phyloP scores from a whole-genome alignment of 2,113 vertebrate species.

The Elachura formosa region DNA sequence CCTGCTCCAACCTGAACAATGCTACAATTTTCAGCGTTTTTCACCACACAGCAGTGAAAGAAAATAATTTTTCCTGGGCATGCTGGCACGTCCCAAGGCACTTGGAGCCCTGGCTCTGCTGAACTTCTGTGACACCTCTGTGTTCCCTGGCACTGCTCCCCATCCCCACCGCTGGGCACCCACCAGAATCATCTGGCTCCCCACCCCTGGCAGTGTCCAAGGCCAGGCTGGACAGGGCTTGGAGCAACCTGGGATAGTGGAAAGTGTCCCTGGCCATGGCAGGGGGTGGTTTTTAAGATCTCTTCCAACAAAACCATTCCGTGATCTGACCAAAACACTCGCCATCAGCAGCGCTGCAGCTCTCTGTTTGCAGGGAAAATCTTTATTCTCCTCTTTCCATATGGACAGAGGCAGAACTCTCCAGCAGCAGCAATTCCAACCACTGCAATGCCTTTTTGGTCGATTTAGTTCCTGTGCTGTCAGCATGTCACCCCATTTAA shows the following conservation, averaged over 20 bases:
- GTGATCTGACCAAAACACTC: background rate
- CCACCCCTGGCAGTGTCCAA: background rate
- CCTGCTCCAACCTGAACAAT: background rate
- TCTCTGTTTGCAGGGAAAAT: background rate
- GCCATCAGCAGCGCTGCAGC: background rate
- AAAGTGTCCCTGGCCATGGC: background rate
- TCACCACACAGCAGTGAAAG: background rate
- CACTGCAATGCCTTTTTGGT: background rate
- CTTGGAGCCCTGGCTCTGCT: fast-evolving
- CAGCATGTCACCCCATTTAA: conserved; percentile 19
- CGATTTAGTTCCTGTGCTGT: conserved; percentile 47
- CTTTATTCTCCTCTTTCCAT: background rate
- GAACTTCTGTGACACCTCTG: background rate
- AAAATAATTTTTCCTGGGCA: background rate
- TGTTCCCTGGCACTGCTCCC: background rate
- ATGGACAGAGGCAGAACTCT: background rate
- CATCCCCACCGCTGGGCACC: fast-evolving
- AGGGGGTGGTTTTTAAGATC: background rate
- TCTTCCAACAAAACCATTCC: background rate
- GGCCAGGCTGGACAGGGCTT: background rate
- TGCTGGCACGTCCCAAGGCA: background rate
- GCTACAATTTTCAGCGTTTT: background rate
- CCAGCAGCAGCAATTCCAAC: background rate
- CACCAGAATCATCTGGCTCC: background rate
- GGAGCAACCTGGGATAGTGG: background rate